A percentile compares a stretch with the other conserved stretches of the same genome.
Conservation (phyloP, 1,140 invertebrate genomes). For the Ridgeia piscesae region DNA sequence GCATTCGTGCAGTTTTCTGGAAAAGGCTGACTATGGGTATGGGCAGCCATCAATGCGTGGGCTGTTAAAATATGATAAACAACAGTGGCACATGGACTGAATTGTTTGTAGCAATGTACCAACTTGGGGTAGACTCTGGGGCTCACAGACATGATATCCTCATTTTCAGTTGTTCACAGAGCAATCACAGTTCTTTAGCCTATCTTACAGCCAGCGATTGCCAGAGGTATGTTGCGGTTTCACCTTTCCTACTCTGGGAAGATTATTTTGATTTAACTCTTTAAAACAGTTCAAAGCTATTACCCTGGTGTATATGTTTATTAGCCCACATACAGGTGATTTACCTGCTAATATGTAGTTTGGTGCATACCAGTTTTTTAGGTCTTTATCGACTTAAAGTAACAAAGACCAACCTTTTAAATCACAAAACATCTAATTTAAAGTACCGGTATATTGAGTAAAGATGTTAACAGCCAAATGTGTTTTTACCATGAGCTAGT, state of each 20-base stretch:
- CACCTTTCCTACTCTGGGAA: neutral
- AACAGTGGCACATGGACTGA: no score
- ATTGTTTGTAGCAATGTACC: no score
- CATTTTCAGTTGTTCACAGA: no score
- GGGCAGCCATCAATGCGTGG: no score
- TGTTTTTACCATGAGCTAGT: neutral
- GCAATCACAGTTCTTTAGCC: neutral
- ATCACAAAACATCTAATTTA: no score
- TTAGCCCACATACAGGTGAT: neutral
- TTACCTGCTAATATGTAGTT: neutral
- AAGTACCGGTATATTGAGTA: no score
- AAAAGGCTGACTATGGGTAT: neutral
- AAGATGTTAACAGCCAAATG: no score
- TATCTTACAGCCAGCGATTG: neutral
- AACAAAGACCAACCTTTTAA: no score
- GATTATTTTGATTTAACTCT: neutral
- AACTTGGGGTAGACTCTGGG: no score
- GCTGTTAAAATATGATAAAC: no score
- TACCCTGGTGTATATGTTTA: neutral
- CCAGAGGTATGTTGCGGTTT: neutral
- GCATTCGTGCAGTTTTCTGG: neutral
- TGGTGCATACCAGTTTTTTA: neutral
- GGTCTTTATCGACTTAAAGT: neutral
- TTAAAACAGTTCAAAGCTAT: neutral
- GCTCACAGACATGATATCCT: no score